Evolutionary conservation across 2,797 vertebrate species (phyloP), one percentile per base, ranked within the genome.

Genomic region (Manis javanica): DNA sequence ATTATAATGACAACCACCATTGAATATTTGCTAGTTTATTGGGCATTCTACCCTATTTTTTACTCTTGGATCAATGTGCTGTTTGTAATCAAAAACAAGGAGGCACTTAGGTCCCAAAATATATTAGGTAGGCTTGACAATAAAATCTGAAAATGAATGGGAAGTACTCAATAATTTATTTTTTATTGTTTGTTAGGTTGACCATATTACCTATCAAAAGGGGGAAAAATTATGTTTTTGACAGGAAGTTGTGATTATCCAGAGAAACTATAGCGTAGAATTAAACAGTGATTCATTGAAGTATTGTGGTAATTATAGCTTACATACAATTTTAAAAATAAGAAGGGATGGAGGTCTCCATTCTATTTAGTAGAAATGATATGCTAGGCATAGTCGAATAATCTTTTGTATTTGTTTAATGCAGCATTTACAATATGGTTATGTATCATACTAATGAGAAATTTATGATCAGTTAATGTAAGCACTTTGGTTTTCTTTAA

Each of bases 401-500:
- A 79, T 9, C 4, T 53, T 18, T 14, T 63, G 26, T 78, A 69
- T 49, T 69, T 74, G 88, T 77, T 39, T 57, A 94, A 78, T 66
- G 4, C 0, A 91, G 3, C 13, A 91, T n/a, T 88, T 51, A 57
- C 3, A 83, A 79, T 34, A 34, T 23, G 2, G 0, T 83, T 72
- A 55, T 46, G 0, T 31, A 63, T 49, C 68, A 16, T 34, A 51
- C 39, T 86, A 61, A 95, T 85, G 87, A 91, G 3, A 39, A 66
- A 24, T 6, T 31, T 46, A 39, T 15, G 88, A 78, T 69, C 24
- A 34, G 71, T 66, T 97, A 94, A 96, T 55, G 74, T 96, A 95
- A 97, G 94, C 90, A 96, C 93, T 96, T 91, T 96, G 87, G 84
- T 71, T 55, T 77, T 68, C 92, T 86, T 77, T 42, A 96, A 88